phyloP scores from a whole-genome alignment of 2,888 invertebrate genomes.

The Brassicogethes aeneus region DNA sequence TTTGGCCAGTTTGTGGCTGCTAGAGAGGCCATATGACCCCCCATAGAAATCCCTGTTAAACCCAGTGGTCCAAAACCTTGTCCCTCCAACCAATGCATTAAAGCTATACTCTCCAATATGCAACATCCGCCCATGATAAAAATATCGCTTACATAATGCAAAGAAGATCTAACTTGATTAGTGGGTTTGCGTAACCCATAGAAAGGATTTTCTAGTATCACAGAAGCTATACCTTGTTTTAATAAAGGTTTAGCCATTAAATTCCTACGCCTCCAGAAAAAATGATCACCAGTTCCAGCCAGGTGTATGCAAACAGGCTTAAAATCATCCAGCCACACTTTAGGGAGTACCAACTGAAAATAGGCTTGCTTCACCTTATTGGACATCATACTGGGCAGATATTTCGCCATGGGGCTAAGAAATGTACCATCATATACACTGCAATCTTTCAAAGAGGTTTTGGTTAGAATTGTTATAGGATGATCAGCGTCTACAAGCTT shows the following conservation, averaged over 20 bases:
- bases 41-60: slow-evolving; percentile 90
- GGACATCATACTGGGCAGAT: slow-evolving; percentile 79
- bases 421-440: slow-evolving; percentile 77
- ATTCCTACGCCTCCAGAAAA: slow-evolving; percentile 79
- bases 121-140: slow-evolving; percentile 97
- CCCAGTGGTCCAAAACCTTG: slow-evolving; percentile 89
- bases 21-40: slow-evolving; percentile 94
- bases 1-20: slow-evolving; percentile 94
- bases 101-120: slow-evolving; percentile 79
- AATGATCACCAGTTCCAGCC: slow-evolving; percentile 95
- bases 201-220: slow-evolving; percentile 93
- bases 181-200: slow-evolving; percentile 79
- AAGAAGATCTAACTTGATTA: slow-evolving; percentile 75
- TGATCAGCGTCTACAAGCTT: slow-evolving; percentile 70
- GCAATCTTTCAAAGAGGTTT: slow-evolving; percentile 62
- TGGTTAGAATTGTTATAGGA: slow-evolving; percentile 77
- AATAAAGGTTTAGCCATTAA: slow-evolving; percentile 83
- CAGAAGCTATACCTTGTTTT: slow-evolving; percentile 82
- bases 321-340: slow-evolving; percentile 58
- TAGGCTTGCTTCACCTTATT: slow-evolving; percentile 69
- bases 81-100: slow-evolving; percentile 86
- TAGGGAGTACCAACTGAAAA: slow-evolving; percentile 73
- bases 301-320: slow-evolving; percentile 85
- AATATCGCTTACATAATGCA: slow-evolving; percentile 91
- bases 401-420: slow-evolving; percentile 66